phyloP scores from a whole-genome alignment of 1,140 invertebrate genomes.

The Hestina assimilis region DNA sequence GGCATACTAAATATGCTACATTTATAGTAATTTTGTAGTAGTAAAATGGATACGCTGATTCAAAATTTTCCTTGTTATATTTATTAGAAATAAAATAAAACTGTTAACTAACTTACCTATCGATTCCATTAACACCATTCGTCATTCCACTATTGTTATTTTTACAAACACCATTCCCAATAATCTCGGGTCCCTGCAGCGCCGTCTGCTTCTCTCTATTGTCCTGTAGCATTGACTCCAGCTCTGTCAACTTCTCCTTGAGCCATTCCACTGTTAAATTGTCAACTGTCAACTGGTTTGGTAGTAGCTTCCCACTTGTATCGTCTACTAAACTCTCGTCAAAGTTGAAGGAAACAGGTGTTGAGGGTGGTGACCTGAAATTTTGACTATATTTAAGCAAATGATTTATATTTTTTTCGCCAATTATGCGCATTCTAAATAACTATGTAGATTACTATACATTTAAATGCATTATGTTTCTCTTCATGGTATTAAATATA shows the following conservation, averaged over 20 bases:
- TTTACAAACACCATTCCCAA: constrained; percentile 69
- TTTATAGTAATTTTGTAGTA: too few relatives aligned
- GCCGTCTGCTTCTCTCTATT: constrained; percentile 82
- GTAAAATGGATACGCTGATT: too few relatives aligned
- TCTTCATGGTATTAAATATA: too few relatives aligned
- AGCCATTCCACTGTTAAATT: constrained; percentile 94
- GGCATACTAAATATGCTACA: too few relatives aligned
- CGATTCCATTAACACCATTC: constrained; percentile 68
- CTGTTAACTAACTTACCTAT: constrained; percentile 61
- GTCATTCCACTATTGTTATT: constrained; percentile 67
- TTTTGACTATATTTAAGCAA: constrained; percentile 6
- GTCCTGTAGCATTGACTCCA: constrained; percentile 86
- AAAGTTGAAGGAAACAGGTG: constrained; percentile 88
- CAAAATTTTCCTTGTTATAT: too few relatives aligned
- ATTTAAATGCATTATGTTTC: too few relatives aligned
- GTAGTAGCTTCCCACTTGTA: constrained; percentile 87
- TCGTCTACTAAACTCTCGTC: constrained; percentile 91
- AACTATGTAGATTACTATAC: too few relatives aligned
- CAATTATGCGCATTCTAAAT: too few relatives aligned
- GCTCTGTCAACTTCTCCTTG: constrained; percentile 85
- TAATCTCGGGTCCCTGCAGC: constrained; percentile 75
- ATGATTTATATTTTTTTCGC: too few relatives aligned
- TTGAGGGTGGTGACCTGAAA: constrained; percentile 84
- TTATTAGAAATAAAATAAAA: too few relatives aligned
- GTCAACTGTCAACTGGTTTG: constrained; percentile 92